These are phyloP conservation scores for Bimastos eiseni DNA, from an alignment of 2,888 invertebrate genomes.

Conservation along the genomic window DNA sequence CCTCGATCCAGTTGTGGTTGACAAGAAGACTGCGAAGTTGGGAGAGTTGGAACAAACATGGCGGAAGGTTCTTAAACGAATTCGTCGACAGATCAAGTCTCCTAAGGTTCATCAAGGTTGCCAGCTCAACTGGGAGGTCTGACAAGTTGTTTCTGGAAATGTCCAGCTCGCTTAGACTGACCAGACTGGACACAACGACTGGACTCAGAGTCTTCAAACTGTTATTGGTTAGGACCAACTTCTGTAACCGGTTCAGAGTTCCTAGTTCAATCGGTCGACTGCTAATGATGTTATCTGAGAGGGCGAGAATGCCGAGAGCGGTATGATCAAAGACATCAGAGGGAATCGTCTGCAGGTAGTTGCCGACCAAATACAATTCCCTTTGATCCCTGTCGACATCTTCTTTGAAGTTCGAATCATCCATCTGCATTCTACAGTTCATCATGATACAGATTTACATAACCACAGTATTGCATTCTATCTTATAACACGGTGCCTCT, in stretches of 20 bases:
- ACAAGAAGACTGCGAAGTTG: neutral
- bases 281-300: neutral
- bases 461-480: too few species aligned
- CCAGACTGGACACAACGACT: neutral
- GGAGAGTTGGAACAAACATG: neutral
- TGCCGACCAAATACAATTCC: neutral
- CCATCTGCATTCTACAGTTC: neutral
- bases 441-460: too few species aligned
- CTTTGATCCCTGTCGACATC: neutral
- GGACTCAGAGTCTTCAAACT: neutral
- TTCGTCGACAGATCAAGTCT: conserved; percentile 20
- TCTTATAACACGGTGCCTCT: too few species aligned
- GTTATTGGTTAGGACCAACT: neutral
- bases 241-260: neutral
- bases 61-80: neutral
- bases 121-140: neutral
- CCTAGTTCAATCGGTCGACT: neutral
- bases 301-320: neutral
- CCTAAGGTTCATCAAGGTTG: neutral
- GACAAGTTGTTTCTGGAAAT: neutral
- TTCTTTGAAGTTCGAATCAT: neutral
- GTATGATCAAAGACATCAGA: neutral
- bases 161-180: conserved; percentile 9
- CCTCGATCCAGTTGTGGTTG: conserved; percentile 10
- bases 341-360: neutral